A percentile compares a stretch with the other conserved stretches of the same genome.
phyloP scores from a whole-genome alignment of 2,888 invertebrate species.

The Tenthredo amoena region DNA sequence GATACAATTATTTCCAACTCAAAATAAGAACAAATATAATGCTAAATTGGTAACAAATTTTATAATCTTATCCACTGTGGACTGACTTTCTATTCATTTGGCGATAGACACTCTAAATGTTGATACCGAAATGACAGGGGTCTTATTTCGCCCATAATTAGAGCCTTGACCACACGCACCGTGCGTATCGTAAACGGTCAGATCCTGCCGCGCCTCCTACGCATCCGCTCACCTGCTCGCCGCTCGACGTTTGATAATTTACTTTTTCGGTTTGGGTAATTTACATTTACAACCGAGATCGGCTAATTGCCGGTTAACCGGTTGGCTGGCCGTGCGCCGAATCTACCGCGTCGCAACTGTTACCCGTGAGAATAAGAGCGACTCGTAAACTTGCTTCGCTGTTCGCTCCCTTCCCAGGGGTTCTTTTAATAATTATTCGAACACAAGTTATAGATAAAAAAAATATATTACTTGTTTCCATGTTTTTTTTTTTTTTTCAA shows the following conservation, averaged over 20 bases:
- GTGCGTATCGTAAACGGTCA: slow-evolving; percentile 64
- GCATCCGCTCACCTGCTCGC: slow-evolving; percentile 73
- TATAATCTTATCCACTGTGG: background rate
- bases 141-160: slow-evolving; percentile 46
- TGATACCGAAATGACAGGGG: slow-evolving; percentile 50
- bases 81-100: slow-evolving; percentile 18
- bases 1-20: background rate
- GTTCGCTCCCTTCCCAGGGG: slow-evolving; percentile 11
- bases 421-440: background rate
- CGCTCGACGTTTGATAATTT: slow-evolving; percentile 67
- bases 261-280: slow-evolving; percentile 71
- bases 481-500: no score
- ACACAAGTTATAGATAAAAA: background rate
- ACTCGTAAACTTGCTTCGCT: slow-evolving; percentile 37
- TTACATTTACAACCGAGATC: slow-evolving; percentile 76
- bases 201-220: slow-evolving; percentile 62
- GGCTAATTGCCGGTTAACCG: slow-evolving; percentile 77
- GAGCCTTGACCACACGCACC: slow-evolving; percentile 59
- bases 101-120: slow-evolving; percentile 20
- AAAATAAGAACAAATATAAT: background rate
- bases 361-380: slow-evolving; percentile 53
- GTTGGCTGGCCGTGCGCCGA: slow-evolving; percentile 50
- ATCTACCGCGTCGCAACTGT: slow-evolving; percentile 53
- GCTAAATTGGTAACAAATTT: background rate
- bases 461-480: background rate